phyloP scores from a whole-genome alignment of 2,113 vertebrate species.

The Solea solea region DNA sequence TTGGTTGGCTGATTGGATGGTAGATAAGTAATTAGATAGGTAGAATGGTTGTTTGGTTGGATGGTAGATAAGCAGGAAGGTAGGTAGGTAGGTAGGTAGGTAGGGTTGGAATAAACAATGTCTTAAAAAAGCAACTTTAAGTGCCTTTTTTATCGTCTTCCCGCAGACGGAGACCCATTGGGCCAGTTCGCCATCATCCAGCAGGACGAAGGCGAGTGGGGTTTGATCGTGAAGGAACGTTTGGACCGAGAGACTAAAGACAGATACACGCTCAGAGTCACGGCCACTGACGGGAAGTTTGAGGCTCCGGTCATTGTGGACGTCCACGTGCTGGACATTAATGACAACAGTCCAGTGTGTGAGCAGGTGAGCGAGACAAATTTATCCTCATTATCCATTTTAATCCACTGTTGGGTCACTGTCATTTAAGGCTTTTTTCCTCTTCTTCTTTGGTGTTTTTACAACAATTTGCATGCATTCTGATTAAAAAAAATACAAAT shows the following conservation, averaged over 20 bases:
- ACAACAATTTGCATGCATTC: too few relatives aligned
- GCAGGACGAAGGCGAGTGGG: conserved; percentile 86
- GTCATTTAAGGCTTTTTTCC: too few relatives aligned
- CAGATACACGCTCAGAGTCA: conserved; percentile 87
- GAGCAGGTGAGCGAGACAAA: conserved; percentile 82
- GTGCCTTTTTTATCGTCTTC: not conserved
- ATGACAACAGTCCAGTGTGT: conserved; percentile 95
- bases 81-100: too few relatives aligned
- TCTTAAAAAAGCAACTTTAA: not conserved
- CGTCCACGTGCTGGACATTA: conserved; percentile 92
- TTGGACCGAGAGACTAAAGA: conserved; percentile 90
- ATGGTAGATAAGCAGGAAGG: too few relatives aligned
- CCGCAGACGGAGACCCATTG: conserved; percentile 88
- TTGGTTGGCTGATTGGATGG: too few relatives aligned
- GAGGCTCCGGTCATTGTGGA: conserved; percentile 87
- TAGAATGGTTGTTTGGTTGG: too few relatives aligned
- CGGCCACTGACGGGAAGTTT: conserved; percentile 92
- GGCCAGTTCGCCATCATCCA: conserved; percentile 90
- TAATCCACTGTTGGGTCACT: too few relatives aligned
- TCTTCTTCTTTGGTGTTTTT: too few relatives aligned
- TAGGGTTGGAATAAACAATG: too few relatives aligned
- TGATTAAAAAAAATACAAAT: too few relatives aligned
- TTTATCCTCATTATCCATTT: not conserved
- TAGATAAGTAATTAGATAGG: too few relatives aligned
- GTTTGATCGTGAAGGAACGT: conserved; percentile 84